Percentiles rank a stretch among this genome's conserved stretches.
These are phyloP conservation scores for Platyrinchus mystaceus DNA, from an alignment of 2,797 vertebrate genomes.

Conservation along the genomic window DNA sequence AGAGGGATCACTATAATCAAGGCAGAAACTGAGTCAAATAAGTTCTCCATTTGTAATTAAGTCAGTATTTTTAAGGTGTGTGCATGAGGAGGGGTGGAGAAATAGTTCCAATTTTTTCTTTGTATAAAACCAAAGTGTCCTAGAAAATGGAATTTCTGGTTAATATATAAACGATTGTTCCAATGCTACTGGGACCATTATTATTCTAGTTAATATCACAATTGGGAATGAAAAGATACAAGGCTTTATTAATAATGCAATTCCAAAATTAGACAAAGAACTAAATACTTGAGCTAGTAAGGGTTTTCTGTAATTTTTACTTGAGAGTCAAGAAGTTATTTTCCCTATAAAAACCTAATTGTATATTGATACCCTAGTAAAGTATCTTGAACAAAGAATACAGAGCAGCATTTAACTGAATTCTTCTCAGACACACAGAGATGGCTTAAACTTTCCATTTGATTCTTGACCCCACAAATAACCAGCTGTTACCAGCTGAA, in stretches of 20 bases:
- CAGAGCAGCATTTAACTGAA: not conserved
- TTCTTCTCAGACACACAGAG: not conserved
- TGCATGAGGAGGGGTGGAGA: not conserved
- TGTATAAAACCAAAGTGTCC: not conserved
- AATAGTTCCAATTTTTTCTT: not conserved
- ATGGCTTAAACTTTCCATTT: not conserved
- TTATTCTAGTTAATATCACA: not conserved
- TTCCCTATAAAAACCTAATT: not conserved
- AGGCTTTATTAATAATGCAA: not conserved
- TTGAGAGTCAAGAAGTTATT: not conserved
- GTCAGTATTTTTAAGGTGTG: not conserved
- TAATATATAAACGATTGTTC: not conserved
- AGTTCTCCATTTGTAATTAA: not conserved
- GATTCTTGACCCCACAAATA: not conserved
- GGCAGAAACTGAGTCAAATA: not conserved
- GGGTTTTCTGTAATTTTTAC: not conserved
- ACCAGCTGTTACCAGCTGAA: not conserved
- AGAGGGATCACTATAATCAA: accelerated
- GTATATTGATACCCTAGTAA: not conserved
- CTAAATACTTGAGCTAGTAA: not conserved
- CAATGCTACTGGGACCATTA: not conserved
- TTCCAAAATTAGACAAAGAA: not conserved
- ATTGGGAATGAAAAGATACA: not conserved
- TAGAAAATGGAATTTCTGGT: not conserved
- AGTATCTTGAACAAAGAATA: not conserved